Evolutionary conservation across 2,888 invertebrate species (phyloP).

Genomic region (Hirtodrosophila histrioides): DNA sequence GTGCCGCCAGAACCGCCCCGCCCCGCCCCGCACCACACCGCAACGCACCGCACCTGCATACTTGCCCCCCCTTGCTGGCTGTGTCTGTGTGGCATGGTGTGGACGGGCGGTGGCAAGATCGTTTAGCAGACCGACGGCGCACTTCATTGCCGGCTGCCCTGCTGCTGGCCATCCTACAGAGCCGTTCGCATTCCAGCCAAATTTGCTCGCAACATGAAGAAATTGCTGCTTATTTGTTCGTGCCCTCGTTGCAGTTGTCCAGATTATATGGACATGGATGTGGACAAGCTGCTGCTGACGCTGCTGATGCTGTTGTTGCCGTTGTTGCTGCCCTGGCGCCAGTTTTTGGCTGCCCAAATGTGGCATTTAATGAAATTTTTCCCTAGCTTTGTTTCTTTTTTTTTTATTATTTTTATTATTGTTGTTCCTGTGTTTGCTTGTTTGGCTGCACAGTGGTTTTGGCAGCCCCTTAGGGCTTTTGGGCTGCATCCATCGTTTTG

Average conservation of each 20-base stretch:
- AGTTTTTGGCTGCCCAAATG: slow-evolving; percentile 78
- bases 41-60: background rate
- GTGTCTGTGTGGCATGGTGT: slow-evolving; percentile 74
- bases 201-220: slow-evolving; percentile 77
- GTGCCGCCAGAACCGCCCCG: background rate
- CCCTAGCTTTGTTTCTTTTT: slow-evolving; percentile 25
- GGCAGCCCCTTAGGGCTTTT: slow-evolving; percentile 59
- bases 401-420: slow-evolving; percentile 39
- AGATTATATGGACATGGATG: slow-evolving; percentile 70
- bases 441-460: slow-evolving; percentile 50
- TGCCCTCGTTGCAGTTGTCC: slow-evolving; percentile 65
- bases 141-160: slow-evolving; percentile 65
- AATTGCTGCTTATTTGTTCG: slow-evolving; percentile 78
- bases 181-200: slow-evolving; percentile 70
- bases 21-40: no score
- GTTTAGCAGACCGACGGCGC: slow-evolving; percentile 77
- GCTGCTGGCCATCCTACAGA: slow-evolving; percentile 6
- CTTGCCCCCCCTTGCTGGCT: background rate
- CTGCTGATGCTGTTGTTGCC: background rate
- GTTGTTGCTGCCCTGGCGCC: slow-evolving; percentile 74
- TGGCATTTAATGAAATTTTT: slow-evolving; percentile 81
- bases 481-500: slow-evolving; percentile 21
- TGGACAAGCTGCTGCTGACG: slow-evolving; percentile 34
- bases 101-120: slow-evolving; percentile 80
- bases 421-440: slow-evolving; percentile 39